A percentile compares a stretch with the other conserved stretches of the same genome.
These are phyloP conservation scores for Rhagologus leucostigma DNA, from an alignment of 2,113 vertebrate genomes.

Conservation along the genomic window DNA sequence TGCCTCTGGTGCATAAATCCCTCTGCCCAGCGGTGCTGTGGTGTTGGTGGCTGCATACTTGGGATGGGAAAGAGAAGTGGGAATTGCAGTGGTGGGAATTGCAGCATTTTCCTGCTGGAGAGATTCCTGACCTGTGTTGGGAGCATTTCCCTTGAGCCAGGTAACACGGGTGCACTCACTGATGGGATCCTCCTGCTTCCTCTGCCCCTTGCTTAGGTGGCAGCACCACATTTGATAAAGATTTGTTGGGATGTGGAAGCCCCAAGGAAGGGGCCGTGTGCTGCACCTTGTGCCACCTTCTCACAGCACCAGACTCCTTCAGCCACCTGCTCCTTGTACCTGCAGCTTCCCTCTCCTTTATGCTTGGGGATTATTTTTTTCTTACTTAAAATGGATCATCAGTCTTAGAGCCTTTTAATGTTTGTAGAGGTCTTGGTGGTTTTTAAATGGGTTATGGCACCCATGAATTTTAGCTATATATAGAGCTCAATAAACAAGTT, in stretches of 20 bases:
- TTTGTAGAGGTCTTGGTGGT: neutral
- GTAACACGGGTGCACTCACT: accelerated
- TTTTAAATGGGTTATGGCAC: neutral
- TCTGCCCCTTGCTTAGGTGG: neutral
- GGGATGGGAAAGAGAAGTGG: neutral
- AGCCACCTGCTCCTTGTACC: neutral
- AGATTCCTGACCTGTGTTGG: neutral
- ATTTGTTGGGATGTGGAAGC: neutral
- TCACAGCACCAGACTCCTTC: neutral
- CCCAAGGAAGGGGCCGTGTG: too few species aligned
- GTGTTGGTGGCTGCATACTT: neutral
- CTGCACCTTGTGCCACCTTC: neutral
- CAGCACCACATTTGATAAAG: neutral
- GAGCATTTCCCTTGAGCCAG: neutral
- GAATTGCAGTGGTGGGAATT: neutral
- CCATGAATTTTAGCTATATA: neutral
- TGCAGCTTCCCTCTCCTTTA: neutral
- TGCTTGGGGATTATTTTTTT: neutral
- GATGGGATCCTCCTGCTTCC: neutral
- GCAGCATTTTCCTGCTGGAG: neutral
- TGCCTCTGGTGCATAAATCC: neutral
- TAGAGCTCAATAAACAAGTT: neutral
- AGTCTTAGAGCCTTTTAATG: neutral
- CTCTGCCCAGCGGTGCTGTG: neutral
- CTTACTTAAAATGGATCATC: neutral